Evolutionary conservation across 2,888 invertebrate genomes (phyloP).

Genomic region (Biston stratarius): DNA sequence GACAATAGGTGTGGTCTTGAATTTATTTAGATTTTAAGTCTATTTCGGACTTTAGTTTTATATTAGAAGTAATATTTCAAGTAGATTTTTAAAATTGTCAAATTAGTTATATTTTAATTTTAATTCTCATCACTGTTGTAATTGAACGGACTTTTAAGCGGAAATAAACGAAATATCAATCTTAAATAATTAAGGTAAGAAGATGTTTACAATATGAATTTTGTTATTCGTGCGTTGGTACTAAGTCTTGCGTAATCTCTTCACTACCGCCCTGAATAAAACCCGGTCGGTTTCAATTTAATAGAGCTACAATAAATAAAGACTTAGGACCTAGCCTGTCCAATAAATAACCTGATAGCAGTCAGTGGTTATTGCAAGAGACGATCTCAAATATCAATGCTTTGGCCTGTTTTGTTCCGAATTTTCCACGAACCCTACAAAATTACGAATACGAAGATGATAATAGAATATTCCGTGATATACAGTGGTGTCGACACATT

Average conservation of each 20-base stretch:
- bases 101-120: too few relatives aligned
- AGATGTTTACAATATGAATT: not conserved
- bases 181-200: too few relatives aligned
- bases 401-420: slow-evolving; percentile 1
- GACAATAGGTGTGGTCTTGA: too few relatives aligned
- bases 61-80: too few relatives aligned
- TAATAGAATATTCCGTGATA: not conserved
- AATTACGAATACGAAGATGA: not conserved
- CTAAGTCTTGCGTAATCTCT: slow-evolving; percentile 24
- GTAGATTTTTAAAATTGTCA: too few relatives aligned
- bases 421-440: not conserved
- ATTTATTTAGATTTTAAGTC: too few relatives aligned
- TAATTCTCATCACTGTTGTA: too few relatives aligned
- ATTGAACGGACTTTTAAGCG: too few relatives aligned
- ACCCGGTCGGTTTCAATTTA: slow-evolving; percentile 37
- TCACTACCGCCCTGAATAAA: slow-evolving; percentile 6
- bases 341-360: slow-evolving; percentile 46
- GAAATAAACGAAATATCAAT: too few relatives aligned
- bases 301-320: slow-evolving; percentile 45
- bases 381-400: slow-evolving; percentile 40
- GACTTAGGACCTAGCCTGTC: slow-evolving; percentile 44
- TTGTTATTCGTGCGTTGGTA: slow-evolving; percentile 3
- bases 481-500: too few relatives aligned
- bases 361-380: slow-evolving; percentile 42
- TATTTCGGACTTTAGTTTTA: too few relatives aligned